Evolutionary conservation across 2,797 vertebrate genomes (phyloP).

Genomic region (Cyprinella venusta): DNA sequence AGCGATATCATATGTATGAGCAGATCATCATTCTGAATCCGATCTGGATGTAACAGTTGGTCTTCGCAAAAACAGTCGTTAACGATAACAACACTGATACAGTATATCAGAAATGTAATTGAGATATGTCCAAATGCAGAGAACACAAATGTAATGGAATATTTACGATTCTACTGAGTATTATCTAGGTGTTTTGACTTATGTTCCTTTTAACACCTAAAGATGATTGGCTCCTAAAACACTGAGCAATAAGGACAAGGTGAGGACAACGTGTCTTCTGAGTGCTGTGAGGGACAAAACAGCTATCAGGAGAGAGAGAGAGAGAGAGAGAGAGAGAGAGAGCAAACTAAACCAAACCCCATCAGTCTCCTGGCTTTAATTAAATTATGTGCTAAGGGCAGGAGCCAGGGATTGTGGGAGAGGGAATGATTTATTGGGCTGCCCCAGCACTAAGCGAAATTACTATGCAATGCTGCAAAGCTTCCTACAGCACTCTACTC

Average conservation of each 20-base stretch:
- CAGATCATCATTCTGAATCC: no score
- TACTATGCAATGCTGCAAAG: slow-evolving; percentile 79
- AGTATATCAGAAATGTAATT: background rate
- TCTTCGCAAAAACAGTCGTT: no score
- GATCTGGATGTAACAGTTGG: no score
- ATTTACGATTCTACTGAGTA: background rate
- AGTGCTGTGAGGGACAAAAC: slow-evolving; percentile 39
- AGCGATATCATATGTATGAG: no score
- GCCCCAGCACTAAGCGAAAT: slow-evolving; percentile 83
- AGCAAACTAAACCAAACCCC: slow-evolving; percentile 72
- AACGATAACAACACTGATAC: background rate
- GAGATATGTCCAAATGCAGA: background rate
- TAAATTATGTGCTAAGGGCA: slow-evolving; percentile 81
- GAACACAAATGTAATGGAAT: background rate
- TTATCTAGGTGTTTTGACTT: background rate
- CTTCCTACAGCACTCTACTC: slow-evolving; percentile 62
- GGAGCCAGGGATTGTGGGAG: slow-evolving; percentile 76
- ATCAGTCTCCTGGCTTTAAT: slow-evolving; percentile 82
- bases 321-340: slow-evolving; percentile 5
- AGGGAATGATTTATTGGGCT: slow-evolving; percentile 82
- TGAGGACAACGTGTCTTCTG: slow-evolving; percentile 28
- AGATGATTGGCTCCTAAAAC: slow-evolving; percentile 25
- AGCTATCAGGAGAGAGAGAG: background rate
- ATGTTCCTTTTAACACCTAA: background rate
- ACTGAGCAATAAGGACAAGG: slow-evolving; percentile 28